A percentile compares a stretch with the other conserved stretches of the same genome.
Conservation (phyloP, 1,140 invertebrate species). For the Drosophila malerkotliana region DNA sequence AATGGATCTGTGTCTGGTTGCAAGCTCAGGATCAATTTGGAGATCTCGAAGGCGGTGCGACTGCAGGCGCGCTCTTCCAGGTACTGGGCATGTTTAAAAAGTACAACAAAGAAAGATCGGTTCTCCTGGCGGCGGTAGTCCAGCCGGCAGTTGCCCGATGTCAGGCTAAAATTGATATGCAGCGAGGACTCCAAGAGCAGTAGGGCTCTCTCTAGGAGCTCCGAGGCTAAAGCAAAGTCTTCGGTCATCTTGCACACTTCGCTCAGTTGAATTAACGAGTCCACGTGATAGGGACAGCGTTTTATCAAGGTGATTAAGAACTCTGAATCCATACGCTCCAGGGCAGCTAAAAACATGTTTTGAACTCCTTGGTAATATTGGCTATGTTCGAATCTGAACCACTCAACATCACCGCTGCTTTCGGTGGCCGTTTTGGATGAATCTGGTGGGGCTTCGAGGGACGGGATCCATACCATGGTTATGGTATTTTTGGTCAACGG, state of each 20-base stretch:
- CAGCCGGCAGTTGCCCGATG: slow-evolving; percentile 89
- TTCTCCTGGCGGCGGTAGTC: slow-evolving; percentile 94
- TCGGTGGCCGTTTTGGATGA: slow-evolving; percentile 30
- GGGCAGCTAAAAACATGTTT: slow-evolving; percentile 89
- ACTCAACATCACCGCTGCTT: slow-evolving; percentile 81
- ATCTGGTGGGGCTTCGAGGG: slow-evolving; percentile 59
- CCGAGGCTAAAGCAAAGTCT: slow-evolving; percentile 91
- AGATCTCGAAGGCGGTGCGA: slow-evolving; percentile 91
- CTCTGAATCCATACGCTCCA: slow-evolving; percentile 92
- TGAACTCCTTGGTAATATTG: slow-evolving; percentile 91
- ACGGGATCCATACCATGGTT: slow-evolving; percentile 88
- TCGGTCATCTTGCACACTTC: slow-evolving; percentile 92
- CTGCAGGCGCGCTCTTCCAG: slow-evolving; percentile 92
- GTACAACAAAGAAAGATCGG: slow-evolving; percentile 91
- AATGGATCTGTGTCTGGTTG: slow-evolving; percentile 94
- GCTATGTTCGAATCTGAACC: slow-evolving; percentile 93
- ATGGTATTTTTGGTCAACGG: slow-evolving; percentile 88
- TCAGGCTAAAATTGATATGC: slow-evolving; percentile 92
- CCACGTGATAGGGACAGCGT: slow-evolving; percentile 91
- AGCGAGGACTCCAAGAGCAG: slow-evolving; percentile 91
- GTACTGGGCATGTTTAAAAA: slow-evolving; percentile 94
- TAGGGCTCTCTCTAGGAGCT: slow-evolving; percentile 91
- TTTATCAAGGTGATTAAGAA: slow-evolving; percentile 93
- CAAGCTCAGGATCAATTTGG: slow-evolving; percentile 90
- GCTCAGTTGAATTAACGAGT: slow-evolving; percentile 93